Percentiles rank a stretch among this genome's conserved stretches.
Conservation (phyloP, 1,140 invertebrate genomes). For the Rhizoglyphus robini region DNA sequence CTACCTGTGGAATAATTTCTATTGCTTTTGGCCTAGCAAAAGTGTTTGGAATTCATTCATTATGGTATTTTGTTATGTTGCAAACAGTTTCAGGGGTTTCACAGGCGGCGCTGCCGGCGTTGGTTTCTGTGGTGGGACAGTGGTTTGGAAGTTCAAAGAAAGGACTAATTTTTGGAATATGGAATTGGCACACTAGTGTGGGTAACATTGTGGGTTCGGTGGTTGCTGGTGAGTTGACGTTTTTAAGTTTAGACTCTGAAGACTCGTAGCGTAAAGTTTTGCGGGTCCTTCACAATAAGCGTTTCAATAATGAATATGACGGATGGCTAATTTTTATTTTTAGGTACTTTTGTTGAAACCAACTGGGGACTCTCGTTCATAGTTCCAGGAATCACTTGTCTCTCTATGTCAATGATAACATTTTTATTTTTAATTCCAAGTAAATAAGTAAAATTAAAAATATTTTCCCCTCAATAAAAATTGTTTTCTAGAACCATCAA, state of each 20-base stretch:
- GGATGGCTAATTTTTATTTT: too few relatives aligned
- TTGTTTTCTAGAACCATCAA: slow-evolving; percentile 1
- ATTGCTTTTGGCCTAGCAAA: slow-evolving; percentile 78
- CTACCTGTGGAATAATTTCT: slow-evolving; percentile 67
- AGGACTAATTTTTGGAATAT: slow-evolving; percentile 86
- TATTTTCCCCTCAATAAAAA: too few relatives aligned
- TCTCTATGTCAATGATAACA: slow-evolving; percentile 53
- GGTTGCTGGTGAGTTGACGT: too few relatives aligned
- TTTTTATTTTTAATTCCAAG: slow-evolving; percentile 62
- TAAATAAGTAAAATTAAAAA: background rate
- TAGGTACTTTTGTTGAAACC: slow-evolving; percentile 59
- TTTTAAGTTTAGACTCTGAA: too few relatives aligned
- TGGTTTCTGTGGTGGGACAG: slow-evolving; percentile 79
- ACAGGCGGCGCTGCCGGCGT: slow-evolving; percentile 83
- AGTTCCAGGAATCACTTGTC: slow-evolving; percentile 79
- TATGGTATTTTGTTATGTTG: slow-evolving; percentile 66
- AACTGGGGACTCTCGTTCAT: slow-evolving; percentile 85
- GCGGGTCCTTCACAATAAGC: too few relatives aligned
- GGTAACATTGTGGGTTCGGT: slow-evolving; percentile 78
- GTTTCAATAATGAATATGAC: too few relatives aligned
- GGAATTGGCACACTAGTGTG: slow-evolving; percentile 85
- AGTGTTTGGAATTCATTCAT: slow-evolving; percentile 60
- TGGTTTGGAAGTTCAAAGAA: slow-evolving; percentile 62
- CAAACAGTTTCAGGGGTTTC: slow-evolving; percentile 59
- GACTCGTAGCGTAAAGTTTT: too few relatives aligned